Percentiles rank a stretch among this genome's conserved stretches.
Evolutionary conservation across 2,797 vertebrate genomes (phyloP).

Genomic region (Neosalanx taihuensis): DNA sequence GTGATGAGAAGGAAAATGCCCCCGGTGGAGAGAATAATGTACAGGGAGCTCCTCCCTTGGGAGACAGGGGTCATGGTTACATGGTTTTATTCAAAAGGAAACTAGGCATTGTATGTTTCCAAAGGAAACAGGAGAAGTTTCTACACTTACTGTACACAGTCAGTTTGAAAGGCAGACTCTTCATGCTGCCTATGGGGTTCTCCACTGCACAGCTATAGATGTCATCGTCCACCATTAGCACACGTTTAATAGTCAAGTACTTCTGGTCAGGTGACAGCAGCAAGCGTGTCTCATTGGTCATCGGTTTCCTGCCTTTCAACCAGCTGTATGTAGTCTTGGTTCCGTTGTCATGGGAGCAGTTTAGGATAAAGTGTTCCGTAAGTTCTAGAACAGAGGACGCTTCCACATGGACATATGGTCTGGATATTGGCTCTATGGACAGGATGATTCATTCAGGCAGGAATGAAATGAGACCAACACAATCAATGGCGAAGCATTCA

Average conservation of each 20-base stretch:
- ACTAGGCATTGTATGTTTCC: background rate
- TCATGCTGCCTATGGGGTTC: constrained; percentile 85
- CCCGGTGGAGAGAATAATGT: constrained; percentile 84
- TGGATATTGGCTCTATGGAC: constrained; percentile 82
- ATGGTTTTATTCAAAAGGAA: too few species aligned
- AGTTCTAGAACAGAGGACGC: constrained; percentile 88
- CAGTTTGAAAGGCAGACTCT: constrained; percentile 82
- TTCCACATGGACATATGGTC: constrained; percentile 80
- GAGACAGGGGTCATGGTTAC: background rate
- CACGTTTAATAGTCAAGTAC: constrained; percentile 85
- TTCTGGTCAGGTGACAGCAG: constrained; percentile 86
- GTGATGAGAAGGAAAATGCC: constrained; percentile 86
- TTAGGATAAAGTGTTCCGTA: constrained; percentile 85
- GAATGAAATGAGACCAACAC: background rate
- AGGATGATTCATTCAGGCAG: background rate
- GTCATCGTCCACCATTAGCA: constrained; percentile 87
- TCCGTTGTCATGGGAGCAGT: constrained; percentile 90
- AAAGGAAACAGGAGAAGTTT: background rate
- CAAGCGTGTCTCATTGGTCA: constrained; percentile 84
- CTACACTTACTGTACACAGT: constrained; percentile 88
- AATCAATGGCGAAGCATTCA: background rate
- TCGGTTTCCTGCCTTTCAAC: constrained; percentile 85
- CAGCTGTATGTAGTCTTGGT: constrained; percentile 89
- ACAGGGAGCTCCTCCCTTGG: constrained; percentile 84
- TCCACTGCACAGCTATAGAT: constrained; percentile 85